These are phyloP conservation scores for Anoplolepis gracilipes DNA, from an alignment of 1,140 invertebrate genomes.

Conservation along the genomic window DNA sequence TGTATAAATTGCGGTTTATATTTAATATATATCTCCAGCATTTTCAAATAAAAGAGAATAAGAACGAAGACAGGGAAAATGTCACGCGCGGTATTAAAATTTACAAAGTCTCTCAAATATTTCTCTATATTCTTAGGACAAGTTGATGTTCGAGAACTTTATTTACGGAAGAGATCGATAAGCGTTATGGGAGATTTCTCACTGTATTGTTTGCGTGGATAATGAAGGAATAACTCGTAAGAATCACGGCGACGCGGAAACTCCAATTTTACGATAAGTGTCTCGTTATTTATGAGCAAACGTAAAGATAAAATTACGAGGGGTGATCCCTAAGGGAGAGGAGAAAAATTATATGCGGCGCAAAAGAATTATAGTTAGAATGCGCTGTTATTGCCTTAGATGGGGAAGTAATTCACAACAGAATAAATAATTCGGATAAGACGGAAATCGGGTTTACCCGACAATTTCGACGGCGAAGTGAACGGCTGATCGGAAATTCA, in stretches of 20 bases:
- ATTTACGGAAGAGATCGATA: slow-evolving; percentile 12
- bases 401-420: slow-evolving; percentile 21
- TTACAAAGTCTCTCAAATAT: slow-evolving; percentile 7
- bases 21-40: not conserved
- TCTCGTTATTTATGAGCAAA: slow-evolving; percentile 47
- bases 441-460: not conserved
- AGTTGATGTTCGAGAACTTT: not conserved
- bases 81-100: not conserved
- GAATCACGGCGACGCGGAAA: slow-evolving; percentile 25
- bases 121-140: not conserved
- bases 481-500: slow-evolving; percentile 47
- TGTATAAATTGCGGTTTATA: not conserved
- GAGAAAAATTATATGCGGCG: slow-evolving; percentile 25
- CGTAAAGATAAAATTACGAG: slow-evolving; percentile 50
- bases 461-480: slow-evolving; percentile 3
- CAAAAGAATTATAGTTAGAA: not conserved
- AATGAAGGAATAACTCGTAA: slow-evolving; percentile 42
- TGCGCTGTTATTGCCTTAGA: not conserved
- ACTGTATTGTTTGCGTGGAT: slow-evolving; percentile 7
- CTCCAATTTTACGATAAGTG: slow-evolving; percentile 48
- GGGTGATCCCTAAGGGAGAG: no score
- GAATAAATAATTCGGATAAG: slow-evolving; percentile 37
- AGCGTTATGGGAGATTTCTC: not conserved
- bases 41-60: not conserved
- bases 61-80: not conserved